Evolutionary conservation across 2,797 vertebrate species (phyloP).

Genomic region (Toxotes lorentzi): DNA sequence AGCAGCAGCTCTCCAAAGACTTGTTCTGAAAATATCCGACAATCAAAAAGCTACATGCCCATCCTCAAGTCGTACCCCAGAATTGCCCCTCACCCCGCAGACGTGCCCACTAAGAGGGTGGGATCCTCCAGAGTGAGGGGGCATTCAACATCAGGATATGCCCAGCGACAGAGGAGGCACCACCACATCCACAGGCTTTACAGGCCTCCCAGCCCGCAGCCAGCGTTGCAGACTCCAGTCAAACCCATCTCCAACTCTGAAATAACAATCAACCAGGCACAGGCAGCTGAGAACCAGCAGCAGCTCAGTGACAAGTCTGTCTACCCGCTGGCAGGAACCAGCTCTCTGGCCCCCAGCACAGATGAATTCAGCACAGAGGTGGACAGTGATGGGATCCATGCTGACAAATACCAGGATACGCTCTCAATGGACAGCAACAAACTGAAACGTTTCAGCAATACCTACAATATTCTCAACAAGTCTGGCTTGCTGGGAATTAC

Average conservation of each 20-base stretch:
- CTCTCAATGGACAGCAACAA: conserved; percentile 79
- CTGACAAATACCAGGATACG: conserved; percentile 59
- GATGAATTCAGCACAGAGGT: conserved; percentile 51
- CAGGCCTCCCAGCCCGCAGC: conserved; percentile 51
- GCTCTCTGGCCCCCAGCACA: conserved; percentile 37
- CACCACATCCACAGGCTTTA: conserved; percentile 61
- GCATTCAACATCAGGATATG: conserved; percentile 54
- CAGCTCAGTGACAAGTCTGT: conserved; percentile 40
- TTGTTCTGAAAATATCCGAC: conserved; percentile 79
- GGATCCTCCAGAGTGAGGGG: conserved; percentile 62
- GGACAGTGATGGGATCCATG: conserved; percentile 33
- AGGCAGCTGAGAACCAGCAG: conserved; percentile 40
- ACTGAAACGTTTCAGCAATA: conserved; percentile 93
- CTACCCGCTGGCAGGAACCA: conserved; percentile 40
- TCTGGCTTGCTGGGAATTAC: conserved; percentile 93
- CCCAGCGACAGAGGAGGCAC: conserved; percentile 66
- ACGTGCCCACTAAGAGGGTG: conserved; percentile 66
- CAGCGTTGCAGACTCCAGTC: conserved; percentile 32
- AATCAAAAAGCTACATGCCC: conserved; percentile 86
- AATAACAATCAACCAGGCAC: conserved; percentile 28
- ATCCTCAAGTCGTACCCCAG: conserved; percentile 90
- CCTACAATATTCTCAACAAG: conserved; percentile 90
- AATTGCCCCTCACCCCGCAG: conserved; percentile 90
- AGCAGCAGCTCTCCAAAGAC: conserved; percentile 76
- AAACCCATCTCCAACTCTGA: conserved; percentile 52